Base-by-base conservation (phyloP, 2,797 vertebrate species). In the Anguilla obscura region DNA sequence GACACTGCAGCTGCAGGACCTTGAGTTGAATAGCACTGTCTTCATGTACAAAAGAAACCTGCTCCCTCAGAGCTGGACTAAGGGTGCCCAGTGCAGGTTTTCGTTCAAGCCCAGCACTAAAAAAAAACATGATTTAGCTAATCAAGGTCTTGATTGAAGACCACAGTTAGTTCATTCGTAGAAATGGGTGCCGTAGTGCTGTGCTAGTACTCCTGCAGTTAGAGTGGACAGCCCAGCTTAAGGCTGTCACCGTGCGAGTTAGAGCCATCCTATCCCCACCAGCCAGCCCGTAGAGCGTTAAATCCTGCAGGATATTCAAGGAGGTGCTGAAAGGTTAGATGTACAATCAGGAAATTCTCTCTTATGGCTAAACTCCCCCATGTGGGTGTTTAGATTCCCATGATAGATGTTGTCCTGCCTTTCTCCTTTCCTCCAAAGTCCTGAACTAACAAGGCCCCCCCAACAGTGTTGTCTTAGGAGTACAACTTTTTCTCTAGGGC, bases 271-370 rank as follows among this genome's bases (percentile, higher is more conserved):
- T 87, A 84, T 89, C 87, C 90, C 90, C 86, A 86, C 24, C 66
- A 63, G 63, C 80, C 74, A 45, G 58, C 66, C 54, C 69, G 84
- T 24, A 79, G 63, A 89, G 90, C 90, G 92, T 92, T 89, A 88
- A 88, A 87, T 92, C 71, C 91, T 87, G 88, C 92, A 76, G 89
- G 91, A 60, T 56, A 82, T 92, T 89, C 33, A 84, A 89, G 85
- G 87, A 93, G 91, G 89, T 92, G 91, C 92, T 93, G 91, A 95
- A 95, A 96, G 93, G 93, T 95, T 94, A 94, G 90, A 94, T 90
- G 92, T 92, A 95, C 93, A 94, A 94, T 93, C 94, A 94, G 94
- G 92, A 95, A 93, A 93, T 93, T 92, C 89, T 92, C 90, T 89
- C 50, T 89, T 93, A 94, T 91, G 92, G 86, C 88, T 89, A 90